Evolutionary conservation across 2,113 vertebrate species (phyloP).

Genomic region (Neolamprologus longior): DNA sequence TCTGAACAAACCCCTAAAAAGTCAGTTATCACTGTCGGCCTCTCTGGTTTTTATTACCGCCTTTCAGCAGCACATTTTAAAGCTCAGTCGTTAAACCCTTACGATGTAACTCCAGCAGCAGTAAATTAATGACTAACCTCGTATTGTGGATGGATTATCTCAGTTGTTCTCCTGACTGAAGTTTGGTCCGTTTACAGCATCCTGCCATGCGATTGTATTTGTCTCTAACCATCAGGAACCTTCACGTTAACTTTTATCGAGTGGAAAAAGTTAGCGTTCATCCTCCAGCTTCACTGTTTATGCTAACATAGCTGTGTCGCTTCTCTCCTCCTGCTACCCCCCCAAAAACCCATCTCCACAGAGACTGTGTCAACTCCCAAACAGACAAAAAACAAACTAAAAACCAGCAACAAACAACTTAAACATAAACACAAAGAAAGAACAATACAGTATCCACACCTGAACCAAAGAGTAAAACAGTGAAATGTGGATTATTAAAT

Average conservation of each 20-base stretch:
- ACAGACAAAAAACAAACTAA: neutral
- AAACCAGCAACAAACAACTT: neutral
- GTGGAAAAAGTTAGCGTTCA: neutral
- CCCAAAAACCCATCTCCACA: neutral
- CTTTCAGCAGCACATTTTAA: neutral
- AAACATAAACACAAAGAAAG: neutral
- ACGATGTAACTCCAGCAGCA: neutral
- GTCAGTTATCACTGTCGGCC: neutral
- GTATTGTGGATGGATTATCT: neutral
- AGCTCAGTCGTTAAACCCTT: neutral
- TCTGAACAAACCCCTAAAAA: neutral
- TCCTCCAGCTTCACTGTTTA: neutral
- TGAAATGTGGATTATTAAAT: no score
- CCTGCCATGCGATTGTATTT: rapidly evolving
- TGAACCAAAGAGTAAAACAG: no score
- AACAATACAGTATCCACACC: no score
- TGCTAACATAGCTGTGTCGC: neutral
- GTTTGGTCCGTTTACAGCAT: neutral
- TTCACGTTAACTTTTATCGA: rapidly evolving
- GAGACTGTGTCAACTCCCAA: neutral
- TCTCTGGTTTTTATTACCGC: neutral
- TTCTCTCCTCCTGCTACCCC: neutral
- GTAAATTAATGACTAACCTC: rapidly evolving
- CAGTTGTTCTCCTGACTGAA: neutral
- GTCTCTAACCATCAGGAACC: neutral